Base-by-base conservation (phyloP, 2,888 invertebrate species). In the Stenodera caucasica region DNA sequence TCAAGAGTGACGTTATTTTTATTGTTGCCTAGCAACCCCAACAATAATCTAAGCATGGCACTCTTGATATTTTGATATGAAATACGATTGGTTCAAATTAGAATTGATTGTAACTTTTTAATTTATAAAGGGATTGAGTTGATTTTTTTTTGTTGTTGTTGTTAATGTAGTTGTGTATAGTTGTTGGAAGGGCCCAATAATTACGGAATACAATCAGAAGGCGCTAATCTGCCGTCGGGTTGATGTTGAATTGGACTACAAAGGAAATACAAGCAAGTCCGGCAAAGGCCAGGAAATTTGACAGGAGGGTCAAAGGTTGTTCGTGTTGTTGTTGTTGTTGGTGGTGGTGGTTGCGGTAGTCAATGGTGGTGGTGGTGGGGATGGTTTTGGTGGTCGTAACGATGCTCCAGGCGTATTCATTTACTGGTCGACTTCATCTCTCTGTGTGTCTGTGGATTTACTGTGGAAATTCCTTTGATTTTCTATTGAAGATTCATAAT, bases 241-340 rank as follows among this genome's bases (percentile, higher is more conserved):
- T 62, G 67, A 68, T 60, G 67, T 72, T n/a, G 74, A 69, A 72
- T 71, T 68, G 70, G 70, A 72, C 73, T 75, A 77, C 78, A 78
- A 78, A 77, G 77, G 77, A 74, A 76, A 76, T 74, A 73, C 67
- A 71, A 71, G 74, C 74, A 72, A 75, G 68, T 72, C 71, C 66
- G 74, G 74, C 73, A 78, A 78, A 77, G 77, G 76, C 78, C 77
- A 77, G 78, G 77, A 78, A 78, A 77, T 78, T 78, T 77, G 77
- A 75, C 74, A 73, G 75, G 69, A 74, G 75, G 77, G 77, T 78
- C 78, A 77, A 78, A 78, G 77, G 77, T 73, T 70, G 68, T 70
- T 51, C 64, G 57, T 58, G 60, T 58, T 60, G 59, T 61, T 66
- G 63, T 66, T 64, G 54, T 58, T 62, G 65, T 56, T 53, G 50